Evolutionary conservation across 1,140 invertebrate species (phyloP).

Genomic region (Drosophila albomicans): DNA sequence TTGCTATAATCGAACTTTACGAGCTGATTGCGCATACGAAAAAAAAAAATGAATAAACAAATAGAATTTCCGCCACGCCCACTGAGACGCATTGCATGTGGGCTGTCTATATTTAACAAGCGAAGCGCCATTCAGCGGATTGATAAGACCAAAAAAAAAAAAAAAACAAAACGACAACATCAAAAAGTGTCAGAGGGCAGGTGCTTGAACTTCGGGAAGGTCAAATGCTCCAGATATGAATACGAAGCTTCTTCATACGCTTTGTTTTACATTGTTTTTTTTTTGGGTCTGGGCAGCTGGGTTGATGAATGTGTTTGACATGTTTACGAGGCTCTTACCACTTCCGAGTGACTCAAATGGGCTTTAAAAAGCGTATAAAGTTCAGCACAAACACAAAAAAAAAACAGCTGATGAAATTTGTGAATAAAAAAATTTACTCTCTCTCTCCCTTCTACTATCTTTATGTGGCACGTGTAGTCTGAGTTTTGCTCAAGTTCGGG

Average conservation of each 20-base stretch:
- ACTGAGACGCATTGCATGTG: conserved; percentile 54
- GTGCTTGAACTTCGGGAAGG: conserved; percentile 76
- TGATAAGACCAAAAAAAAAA: conserved; percentile 50
- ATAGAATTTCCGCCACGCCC: conserved; percentile 51
- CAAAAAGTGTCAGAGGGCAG: conserved; percentile 70
- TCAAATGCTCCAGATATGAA: conserved; percentile 35
- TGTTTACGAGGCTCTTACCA: conserved; percentile 42
- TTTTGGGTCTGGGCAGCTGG: not conserved
- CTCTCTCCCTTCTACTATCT: not conserved
- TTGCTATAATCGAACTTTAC: conserved; percentile 29
- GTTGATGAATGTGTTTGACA: conserved; percentile 19
- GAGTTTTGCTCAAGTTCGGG: not conserved
- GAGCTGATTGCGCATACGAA: conserved; percentile 51
- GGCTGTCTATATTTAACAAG: conserved; percentile 61
- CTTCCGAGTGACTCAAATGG: not conserved
- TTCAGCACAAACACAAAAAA: not conserved
- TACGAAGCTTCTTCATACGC: conserved; percentile 5
- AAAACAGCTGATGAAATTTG: conserved; percentile 8
- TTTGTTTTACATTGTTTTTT: conserved; percentile 16
- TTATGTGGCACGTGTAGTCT: not conserved
- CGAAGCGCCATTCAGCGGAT: conserved; percentile 36
- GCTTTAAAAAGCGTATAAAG: conserved; percentile 1
- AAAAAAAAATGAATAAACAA: conserved; percentile 7
- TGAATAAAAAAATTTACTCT: conserved; percentile 1
- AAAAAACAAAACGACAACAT: too few species aligned